Evolutionary conservation across 2,113 vertebrate genomes (phyloP), one percentile per base, ranked within the genome.

Genomic region (Pterocles orientalis): DNA sequence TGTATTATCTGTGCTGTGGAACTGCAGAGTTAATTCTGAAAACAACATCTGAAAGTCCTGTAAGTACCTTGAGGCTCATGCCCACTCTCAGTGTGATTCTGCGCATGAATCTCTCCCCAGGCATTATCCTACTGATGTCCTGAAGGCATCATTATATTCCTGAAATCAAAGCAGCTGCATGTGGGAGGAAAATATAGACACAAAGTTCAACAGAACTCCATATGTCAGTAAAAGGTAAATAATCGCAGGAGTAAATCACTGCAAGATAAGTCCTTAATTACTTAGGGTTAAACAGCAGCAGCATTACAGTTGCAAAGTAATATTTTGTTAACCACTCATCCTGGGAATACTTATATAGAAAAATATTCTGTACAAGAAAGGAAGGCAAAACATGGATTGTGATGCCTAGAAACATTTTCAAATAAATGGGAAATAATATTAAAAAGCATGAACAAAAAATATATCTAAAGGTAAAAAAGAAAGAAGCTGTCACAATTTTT

Each of bases 101-200:
- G 70, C 3, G 15, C 73, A 88, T 33, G 81, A 82, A 91, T 86
- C 60, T 92, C 80, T 88, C 88, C 90, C 80, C 82, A 86, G 90
- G 94, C 88, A 1, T 78, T 90, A 88, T 41, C 54, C 81, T 65
- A 65, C 70, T 69, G 61, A 54, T 82, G 78, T 92, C 95, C 95
- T 91, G 77, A 80, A 94, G 92, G 91, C 90, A 96, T 89, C 83
- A 28, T 92, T 94, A 92, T 57, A 86, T 76, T 89, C 81, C 92
- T 73, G 81, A 92, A 96, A 94, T 82, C 92, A 95, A 95, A 95
- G 90, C 47, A 81, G 73, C 81, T 84, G 81, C 61, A 82, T 5
- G 91, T 96, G 88, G 96, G 95, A 97, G 91, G 90, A 91, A 95
- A 93, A 95, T 76, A 91, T 0, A 90, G 72, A 94, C 43, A 83